phyloP scores from a whole-genome alignment of 2,113 vertebrate species.

The Protobothrops flavoviridis region DNA sequence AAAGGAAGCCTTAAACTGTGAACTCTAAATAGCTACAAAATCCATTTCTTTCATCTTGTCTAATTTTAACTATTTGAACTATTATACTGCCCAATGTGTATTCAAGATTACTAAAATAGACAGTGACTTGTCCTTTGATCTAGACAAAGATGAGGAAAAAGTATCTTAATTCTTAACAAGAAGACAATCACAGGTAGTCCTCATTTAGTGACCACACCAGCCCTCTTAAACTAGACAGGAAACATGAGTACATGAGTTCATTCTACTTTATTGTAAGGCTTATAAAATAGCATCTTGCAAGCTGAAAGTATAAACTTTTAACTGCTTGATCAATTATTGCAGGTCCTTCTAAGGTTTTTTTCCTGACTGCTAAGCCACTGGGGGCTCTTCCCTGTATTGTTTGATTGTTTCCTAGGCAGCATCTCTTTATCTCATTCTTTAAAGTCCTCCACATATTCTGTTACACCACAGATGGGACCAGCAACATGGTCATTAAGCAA shows the following conservation, averaged over 20 bases:
- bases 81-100: not conserved
- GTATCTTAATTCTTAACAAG: not conserved
- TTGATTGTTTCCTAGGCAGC: not conserved
- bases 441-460: not conserved
- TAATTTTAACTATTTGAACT: not conserved
- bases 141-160: not conserved
- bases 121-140: not conserved
- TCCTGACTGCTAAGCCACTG: not conserved
- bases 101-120: not conserved
- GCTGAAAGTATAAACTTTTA: not conserved
- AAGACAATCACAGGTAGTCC: not conserved
- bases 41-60: not conserved
- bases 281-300: not conserved
- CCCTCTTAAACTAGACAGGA: not conserved
- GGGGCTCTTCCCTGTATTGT: not conserved
- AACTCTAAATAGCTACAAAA: not conserved
- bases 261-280: not conserved
- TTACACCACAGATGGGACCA: not conserved
- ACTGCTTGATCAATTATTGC: not conserved
- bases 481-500: not conserved
- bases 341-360: too few species aligned
- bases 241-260: not conserved
- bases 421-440: not conserved
- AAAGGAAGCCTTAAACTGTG: not conserved
- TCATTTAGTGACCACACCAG: not conserved